A percentile compares a stretch with the other conserved stretches of the same genome.
phyloP scores from a whole-genome alignment of 2,113 vertebrate species.

The Megalops atlanticus region DNA sequence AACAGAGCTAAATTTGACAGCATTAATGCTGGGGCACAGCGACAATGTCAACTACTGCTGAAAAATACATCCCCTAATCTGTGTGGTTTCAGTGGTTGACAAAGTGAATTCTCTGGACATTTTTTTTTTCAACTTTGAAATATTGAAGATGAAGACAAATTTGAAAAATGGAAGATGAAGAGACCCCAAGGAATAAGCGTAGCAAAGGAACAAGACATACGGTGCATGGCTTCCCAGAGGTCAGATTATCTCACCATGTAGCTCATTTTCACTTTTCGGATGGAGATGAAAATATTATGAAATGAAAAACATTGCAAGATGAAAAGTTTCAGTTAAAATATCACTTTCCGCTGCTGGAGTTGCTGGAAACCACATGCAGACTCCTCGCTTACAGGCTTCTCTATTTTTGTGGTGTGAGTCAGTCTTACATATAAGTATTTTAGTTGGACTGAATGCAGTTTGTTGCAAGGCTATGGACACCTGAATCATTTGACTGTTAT shows the following conservation, averaged over 20 bases:
- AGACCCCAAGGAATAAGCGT: background rate
- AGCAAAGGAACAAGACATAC: background rate
- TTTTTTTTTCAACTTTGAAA: background rate
- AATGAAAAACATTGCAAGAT: background rate
- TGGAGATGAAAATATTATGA: background rate
- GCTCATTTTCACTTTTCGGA: background rate
- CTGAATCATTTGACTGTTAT: background rate
- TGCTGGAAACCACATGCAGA: background rate
- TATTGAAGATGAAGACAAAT: background rate
- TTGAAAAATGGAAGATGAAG: background rate
- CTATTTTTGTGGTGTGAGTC: background rate
- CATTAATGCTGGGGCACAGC: background rate
- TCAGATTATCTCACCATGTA: background rate
- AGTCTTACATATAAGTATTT: background rate
- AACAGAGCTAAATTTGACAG: slow-evolving; percentile 10
- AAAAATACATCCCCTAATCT: background rate
- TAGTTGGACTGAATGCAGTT: background rate
- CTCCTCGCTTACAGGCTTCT: background rate
- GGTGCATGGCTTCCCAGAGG: background rate
- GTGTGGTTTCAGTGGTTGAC: background rate
- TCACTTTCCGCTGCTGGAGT: background rate
- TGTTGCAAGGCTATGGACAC: background rate
- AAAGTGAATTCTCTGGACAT: background rate
- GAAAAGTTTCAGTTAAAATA: background rate
- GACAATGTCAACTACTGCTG: background rate